Evolutionary conservation across 2,113 vertebrate genomes (phyloP), one percentile per base, ranked within the genome.

Genomic region (Ascaphus truei): DNA sequence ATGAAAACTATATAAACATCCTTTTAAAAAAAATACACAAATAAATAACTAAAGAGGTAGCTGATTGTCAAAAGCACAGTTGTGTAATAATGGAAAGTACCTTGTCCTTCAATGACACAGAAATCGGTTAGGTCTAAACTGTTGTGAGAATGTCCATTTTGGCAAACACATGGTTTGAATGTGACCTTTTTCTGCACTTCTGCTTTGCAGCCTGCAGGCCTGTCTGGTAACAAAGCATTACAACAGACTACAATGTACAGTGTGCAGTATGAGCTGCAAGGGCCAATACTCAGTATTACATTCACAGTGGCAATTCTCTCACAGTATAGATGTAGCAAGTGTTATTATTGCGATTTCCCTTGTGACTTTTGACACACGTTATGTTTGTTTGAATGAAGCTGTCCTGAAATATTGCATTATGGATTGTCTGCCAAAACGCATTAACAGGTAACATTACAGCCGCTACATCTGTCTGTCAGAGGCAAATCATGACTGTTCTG

Each of bases 1-100:
- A 50, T 69, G 37, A n/a, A n/a, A n/a, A 39, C 61, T 47, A 71
- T 71, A 51, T 61, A 47, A 61, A 52, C 52, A 59, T 60, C 52
- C 56, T n/a, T n/a, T n/a, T 69, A 31, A 41, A 39, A 39, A 52
- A 61, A 51, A 52, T 10, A n/a, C n/a, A n/a, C 30, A 69, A 37
- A 69, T 33, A 18, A 69, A 56, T 26, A 50, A 39, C 20, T 41
- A 33, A 48, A 47, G 66, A 71, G 67, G 67, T 71, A 71, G 56
- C 36, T 48, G 16, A 25, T 52, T 23, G 56, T 27, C 52, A 29
- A 71, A 50, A 58, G 36, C 57, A 61, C 48, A 48, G 57, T 71
- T 71, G 67, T 71, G 67, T 71, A 71, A 71, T 71, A 50, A 60
- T 71, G 67, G 67, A 71, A 71, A 71, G 67, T 71, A 61, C 67